Evolutionary conservation across 2,797 vertebrate genomes (phyloP), one percentile per base, ranked within the genome.

Genomic region (Catamblyrhynchus diadema): DNA sequence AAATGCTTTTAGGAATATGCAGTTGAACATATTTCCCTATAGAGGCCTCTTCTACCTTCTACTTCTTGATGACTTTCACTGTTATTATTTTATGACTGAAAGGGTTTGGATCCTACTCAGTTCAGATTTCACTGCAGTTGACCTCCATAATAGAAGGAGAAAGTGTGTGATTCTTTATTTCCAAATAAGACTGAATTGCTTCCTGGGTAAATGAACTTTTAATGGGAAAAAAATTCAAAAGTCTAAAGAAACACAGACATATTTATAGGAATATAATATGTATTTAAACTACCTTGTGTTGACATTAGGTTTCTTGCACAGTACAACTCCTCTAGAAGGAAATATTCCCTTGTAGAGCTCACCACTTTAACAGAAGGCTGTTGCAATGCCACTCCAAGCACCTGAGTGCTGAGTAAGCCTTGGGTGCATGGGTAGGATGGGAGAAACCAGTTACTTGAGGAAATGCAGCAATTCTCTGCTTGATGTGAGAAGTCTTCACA

Each of bases 1-100:
- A 86, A 93, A 93, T 91, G 62, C 67, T 94, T 97, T 95, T 83
- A 93, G 80, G 57, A 93, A 91, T 94, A 91, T 61, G 44, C 28
- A 65, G 33, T 65, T 93, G 59, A 94, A 88, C n/a, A 35, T 6
- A 35, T 80, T 92, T 88, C 86, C 67, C 81, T 77, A 2, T 4
- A 71, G 80, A 86, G 24, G 21, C 32, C 70, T 95, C 86, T 22
- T 81, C 57, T 35, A 61, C 18, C n/a, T 75, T 94, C 82, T 60
- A 47, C 35, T 77, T 89, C 71, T 87, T 92, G 27, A 65, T 81
- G 83, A 84, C 39, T 93, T 96, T 82, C 71, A 62, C 18, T 80
- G 45, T 59, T 91, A 57, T 45, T 88, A 82, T 84, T 88, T 88
- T 73, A 86, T 86, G 50, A 79, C 88, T 91, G 88, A 95, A 94